Conservation (phyloP, 2,797 vertebrate genomes). For the Sebastiscus albofasciatus region DNA sequence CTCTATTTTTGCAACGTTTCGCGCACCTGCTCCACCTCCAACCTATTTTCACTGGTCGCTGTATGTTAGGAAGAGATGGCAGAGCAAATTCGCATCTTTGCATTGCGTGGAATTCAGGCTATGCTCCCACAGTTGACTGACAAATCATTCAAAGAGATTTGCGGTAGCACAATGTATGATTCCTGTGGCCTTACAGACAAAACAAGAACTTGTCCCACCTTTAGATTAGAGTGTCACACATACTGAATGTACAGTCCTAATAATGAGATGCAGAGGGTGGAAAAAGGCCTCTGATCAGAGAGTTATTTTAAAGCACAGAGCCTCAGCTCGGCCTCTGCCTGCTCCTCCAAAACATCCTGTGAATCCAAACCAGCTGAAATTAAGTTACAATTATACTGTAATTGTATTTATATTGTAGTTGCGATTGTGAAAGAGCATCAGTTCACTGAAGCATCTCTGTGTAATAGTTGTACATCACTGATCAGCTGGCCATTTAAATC, state of each 20-base stretch:
- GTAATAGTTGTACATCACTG: neutral
- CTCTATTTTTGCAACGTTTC: too few species aligned
- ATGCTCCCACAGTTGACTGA: neutral
- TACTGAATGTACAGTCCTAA: neutral
- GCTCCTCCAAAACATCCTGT: neutral
- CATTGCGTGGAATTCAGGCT: neutral
- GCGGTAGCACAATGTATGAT: neutral
- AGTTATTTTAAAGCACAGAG: neutral
- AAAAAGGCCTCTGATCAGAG: neutral
- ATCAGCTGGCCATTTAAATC: neutral
- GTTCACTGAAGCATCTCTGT: neutral
- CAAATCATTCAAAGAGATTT: constrained; percentile 10
- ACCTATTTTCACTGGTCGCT: too few species aligned
- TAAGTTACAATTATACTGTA: neutral
- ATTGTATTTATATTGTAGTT: neutral
- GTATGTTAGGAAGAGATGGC: too few species aligned
- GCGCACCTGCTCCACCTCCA: too few species aligned
- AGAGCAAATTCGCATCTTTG: neutral
- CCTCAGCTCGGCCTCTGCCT: neutral
- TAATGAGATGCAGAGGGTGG: neutral
- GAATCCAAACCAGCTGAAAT: neutral
- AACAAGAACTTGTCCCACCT: neutral
- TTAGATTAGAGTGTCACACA: neutral
- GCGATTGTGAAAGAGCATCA: neutral
- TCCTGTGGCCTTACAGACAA: neutral